Evolutionary conservation across 2,888 invertebrate species (phyloP).

Genomic region (Xylophagus ater): DNA sequence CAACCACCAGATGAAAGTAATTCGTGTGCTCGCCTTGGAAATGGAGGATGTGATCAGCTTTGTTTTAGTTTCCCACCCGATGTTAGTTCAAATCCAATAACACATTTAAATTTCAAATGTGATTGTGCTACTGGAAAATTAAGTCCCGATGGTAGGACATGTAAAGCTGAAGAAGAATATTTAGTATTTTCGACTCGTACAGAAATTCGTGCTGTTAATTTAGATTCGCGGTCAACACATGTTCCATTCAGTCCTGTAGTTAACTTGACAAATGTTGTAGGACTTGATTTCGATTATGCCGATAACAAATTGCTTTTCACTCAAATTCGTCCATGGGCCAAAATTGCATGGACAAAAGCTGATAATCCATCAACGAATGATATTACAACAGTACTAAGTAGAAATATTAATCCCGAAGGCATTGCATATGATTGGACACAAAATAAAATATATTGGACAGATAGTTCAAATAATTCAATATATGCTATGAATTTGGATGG

Average conservation of each 20-base stretch:
- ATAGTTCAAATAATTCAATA: slow-evolving; percentile 86
- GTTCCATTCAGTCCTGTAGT: slow-evolving; percentile 76
- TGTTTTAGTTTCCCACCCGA: slow-evolving; percentile 87
- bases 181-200: slow-evolving; percentile 89
- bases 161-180: slow-evolving; percentile 77
- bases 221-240: slow-evolving; percentile 71
- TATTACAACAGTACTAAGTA: slow-evolving; percentile 57
- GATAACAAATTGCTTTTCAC: slow-evolving; percentile 84
- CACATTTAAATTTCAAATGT: slow-evolving; percentile 54
- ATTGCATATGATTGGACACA: slow-evolving; percentile 97
- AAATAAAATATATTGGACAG: slow-evolving; percentile 96
- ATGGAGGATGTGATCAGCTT: slow-evolving; percentile 84
- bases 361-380: slow-evolving; percentile 52
- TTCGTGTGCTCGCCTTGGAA: slow-evolving; percentile 64
- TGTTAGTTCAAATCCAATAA: slow-evolving; percentile 34
- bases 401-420: slow-evolving; percentile 84
- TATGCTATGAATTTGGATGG: slow-evolving; percentile 91
- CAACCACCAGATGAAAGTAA: slow-evolving; percentile 77
- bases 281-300: slow-evolving; percentile 87
- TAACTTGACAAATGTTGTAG: slow-evolving; percentile 86
- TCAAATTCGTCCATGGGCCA: slow-evolving; percentile 84
- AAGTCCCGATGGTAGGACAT: slow-evolving; percentile 53
- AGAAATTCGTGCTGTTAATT: slow-evolving; percentile 80
- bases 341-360: slow-evolving; percentile 70
- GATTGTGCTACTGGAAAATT: slow-evolving; percentile 87